These are phyloP conservation scores for Clunio marinus DNA, from an alignment of 2,888 invertebrate genomes.

Conservation along the genomic window DNA sequence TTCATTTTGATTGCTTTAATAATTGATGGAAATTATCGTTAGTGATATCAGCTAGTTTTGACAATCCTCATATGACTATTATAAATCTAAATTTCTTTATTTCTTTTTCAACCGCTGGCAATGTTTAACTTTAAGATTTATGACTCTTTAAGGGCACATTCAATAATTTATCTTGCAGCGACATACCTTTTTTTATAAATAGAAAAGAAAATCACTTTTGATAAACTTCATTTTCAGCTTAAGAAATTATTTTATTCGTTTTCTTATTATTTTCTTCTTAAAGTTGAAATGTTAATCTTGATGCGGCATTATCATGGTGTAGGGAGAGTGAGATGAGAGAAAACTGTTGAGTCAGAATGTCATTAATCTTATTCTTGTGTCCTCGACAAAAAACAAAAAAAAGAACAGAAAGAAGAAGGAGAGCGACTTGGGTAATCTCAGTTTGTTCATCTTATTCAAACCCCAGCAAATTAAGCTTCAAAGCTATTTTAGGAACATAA, in stretches of 20 bases:
- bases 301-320: conserved; percentile 28
- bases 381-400: not conserved
- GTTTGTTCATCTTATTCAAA: conserved; percentile 1
- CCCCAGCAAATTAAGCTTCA: conserved; percentile 11
- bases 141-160: conserved; percentile 6
- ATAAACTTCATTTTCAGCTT: conserved; percentile 9
- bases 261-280: conserved; percentile 2
- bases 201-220: conserved; percentile 15
- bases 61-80: conserved; percentile 23
- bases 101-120: not conserved
- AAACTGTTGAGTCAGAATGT: conserved; percentile 39
- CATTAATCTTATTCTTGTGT: conserved; percentile 36
- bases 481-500: not conserved
- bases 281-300: conserved; percentile 29
- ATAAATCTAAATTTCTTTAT: conserved; percentile 17
- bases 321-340: conserved; percentile 4
- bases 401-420: not conserved
- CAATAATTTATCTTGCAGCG: conserved; percentile 15
- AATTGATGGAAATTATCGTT: not conserved
- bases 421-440: conserved; percentile 16
- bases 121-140: not conserved
- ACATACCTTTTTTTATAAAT: not conserved
- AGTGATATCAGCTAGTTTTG: conserved; percentile 13
- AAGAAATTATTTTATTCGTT: not conserved
- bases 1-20: no score